phyloP scores from a whole-genome alignment of 2,888 invertebrate species.

The Dendrolimus houi region DNA sequence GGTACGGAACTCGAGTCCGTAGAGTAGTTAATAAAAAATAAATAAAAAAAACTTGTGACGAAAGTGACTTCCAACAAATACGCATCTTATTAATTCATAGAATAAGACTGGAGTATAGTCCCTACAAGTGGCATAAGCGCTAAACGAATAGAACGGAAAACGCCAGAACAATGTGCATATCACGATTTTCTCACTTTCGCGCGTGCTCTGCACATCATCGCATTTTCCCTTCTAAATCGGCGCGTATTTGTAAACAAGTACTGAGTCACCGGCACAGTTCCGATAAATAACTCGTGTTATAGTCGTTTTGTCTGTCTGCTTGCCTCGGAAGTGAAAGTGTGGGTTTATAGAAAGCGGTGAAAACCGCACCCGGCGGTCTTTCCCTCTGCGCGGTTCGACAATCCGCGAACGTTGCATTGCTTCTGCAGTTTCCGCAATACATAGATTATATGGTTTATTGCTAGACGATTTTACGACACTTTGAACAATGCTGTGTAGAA shows the following conservation, averaged over 20 bases:
- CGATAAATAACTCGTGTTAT: constrained; percentile 32
- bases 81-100: too few relatives aligned
- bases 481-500: neutral
- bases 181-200: constrained; percentile 2
- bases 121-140: too few relatives aligned
- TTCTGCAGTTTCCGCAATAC: constrained; percentile 23
- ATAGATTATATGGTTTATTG: neutral
- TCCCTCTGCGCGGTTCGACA: constrained; percentile 28
- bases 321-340: constrained; percentile 51
- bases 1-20: too few relatives aligned
- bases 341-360: constrained; percentile 44
- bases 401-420: constrained; percentile 20
- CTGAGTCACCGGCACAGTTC: constrained; percentile 34
- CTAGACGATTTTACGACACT: neutral
- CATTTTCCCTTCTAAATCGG: constrained; percentile 19
- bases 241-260: constrained; percentile 22
- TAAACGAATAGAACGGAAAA: too few relatives aligned
- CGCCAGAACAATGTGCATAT: neutral
- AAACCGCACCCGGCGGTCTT: constrained; percentile 27
- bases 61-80: too few relatives aligned
- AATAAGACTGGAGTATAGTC: too few relatives aligned
- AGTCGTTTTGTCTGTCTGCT: constrained; percentile 41
- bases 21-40: too few relatives aligned
- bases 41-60: too few relatives aligned
- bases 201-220: constrained; percentile 7